Evolutionary conservation across 2,797 vertebrate species (phyloP).

Genomic region (Phylloscopus collybita): DNA sequence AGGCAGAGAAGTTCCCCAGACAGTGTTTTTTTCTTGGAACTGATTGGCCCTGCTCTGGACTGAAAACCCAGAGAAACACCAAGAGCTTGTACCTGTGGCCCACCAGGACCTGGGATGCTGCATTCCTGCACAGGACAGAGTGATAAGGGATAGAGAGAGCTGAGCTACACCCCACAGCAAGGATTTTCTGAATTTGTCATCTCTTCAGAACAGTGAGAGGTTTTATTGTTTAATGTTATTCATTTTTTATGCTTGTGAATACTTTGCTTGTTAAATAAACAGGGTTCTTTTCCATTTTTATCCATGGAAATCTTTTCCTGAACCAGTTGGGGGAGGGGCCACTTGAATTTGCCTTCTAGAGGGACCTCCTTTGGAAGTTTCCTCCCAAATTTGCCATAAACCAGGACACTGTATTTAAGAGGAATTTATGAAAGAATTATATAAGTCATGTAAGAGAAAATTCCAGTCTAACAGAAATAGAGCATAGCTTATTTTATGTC

Average conservation of each 20-base stretch:
- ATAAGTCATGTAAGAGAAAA: not conserved
- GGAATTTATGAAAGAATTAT: not conserved
- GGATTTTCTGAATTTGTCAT: not conserved
- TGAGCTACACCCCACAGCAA: not conserved
- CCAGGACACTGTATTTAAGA: not conserved
- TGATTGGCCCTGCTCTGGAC: not conserved
- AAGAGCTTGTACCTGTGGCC: not conserved
- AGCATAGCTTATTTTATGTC: not conserved
- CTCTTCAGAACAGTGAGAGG: not conserved
- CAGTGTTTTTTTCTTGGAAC: not conserved
- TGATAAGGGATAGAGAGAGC: not conserved
- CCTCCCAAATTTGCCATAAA: not conserved
- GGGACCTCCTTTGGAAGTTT: not conserved
- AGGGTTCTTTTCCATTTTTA: not conserved
- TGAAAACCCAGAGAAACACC: not conserved
- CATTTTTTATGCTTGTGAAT: not conserved
- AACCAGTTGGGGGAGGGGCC: not conserved
- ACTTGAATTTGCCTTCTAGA: not conserved
- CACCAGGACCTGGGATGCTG: not conserved
- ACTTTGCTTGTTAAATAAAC: not conserved
- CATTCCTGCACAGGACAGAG: not conserved
- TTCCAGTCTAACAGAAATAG: not conserved
- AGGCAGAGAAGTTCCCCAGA: not conserved
- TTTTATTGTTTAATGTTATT: not conserved
- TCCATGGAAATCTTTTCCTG: not conserved